phyloP scores from a whole-genome alignment of 1,140 invertebrate species.

The Diachasmimorpha longicaudata region DNA sequence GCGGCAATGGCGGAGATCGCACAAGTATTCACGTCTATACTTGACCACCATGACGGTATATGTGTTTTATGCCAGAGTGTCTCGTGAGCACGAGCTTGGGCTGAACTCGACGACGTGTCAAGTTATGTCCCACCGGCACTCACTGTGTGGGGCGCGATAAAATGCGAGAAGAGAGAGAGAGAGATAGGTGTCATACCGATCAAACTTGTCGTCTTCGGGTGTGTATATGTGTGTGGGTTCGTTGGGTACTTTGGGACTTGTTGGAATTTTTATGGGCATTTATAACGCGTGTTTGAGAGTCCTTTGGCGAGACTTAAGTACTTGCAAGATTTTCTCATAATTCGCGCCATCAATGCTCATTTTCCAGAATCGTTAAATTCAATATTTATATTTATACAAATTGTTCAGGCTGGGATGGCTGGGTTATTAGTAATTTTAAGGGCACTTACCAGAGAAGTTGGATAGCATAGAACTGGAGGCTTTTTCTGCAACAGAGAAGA shows the following conservation, averaged over 20 bases:
- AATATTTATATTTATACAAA: background rate
- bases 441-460: conserved; percentile 49
- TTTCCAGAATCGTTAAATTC: conserved; percentile 6
- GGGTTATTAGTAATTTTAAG: background rate
- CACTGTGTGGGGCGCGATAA: conserved; percentile 2
- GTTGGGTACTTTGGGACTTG: background rate
- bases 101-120: conserved; percentile 30
- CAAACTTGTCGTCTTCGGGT: background rate
- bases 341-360: background rate
- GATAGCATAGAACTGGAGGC: conserved; percentile 56
- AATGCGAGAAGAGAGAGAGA: background rate
- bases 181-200: background rate
- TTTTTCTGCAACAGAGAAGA: conserved; percentile 46
- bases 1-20: conserved; percentile 10
- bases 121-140: conserved; percentile 16
- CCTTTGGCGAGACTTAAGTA: background rate
- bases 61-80: background rate
- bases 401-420: background rate
- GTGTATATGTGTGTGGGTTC: background rate
- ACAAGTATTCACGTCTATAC: conserved; percentile 26
- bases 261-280: conserved; percentile 16
- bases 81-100: conserved; percentile 7
- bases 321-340: conserved; percentile 2
- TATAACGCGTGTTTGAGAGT: conserved; percentile 9
- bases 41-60: conserved; percentile 44